These are phyloP conservation scores for Linnaemya tessellans DNA, from an alignment of 2,888 invertebrate genomes.

Conservation along the genomic window DNA sequence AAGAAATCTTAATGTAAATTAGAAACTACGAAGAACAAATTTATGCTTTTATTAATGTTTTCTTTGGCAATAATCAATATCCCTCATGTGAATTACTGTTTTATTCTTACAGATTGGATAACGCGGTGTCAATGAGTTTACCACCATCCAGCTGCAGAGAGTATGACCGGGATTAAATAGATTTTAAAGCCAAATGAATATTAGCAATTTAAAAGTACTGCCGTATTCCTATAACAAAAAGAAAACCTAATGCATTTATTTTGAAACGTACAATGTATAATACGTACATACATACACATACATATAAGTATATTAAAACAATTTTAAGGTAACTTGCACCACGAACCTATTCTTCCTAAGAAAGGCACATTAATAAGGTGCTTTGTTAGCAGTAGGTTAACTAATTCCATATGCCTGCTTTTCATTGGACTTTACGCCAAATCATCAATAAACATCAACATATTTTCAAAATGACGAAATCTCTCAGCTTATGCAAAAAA, in stretches of 20 bases:
- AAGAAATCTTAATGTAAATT: no score
- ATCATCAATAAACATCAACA: no score
- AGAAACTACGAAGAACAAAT: no score
- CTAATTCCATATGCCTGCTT: no score
- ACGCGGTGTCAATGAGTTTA: conserved; percentile 83
- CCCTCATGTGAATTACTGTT: background rate
- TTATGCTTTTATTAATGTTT: no score
- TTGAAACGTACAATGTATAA: conserved; percentile 66
- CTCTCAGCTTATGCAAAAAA: no score
- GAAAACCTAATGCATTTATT: conserved; percentile 77
- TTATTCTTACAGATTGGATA: conserved; percentile 80
- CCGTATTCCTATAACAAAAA: conserved; percentile 75
- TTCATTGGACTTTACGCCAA: no score
- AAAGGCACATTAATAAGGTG: no score
- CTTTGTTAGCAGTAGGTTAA: no score
- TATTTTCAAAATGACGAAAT: no score
- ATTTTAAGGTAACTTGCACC: conserved; percentile 39
- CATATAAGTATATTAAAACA: conserved; percentile 10
- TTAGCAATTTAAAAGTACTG: conserved; percentile 24
- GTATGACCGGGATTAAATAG: conserved; percentile 80
- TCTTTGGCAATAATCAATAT: background rate
- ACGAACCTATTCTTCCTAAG: background rate
- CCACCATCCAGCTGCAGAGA: conserved; percentile 83
- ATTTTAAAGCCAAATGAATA: conserved; percentile 29
- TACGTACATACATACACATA: background rate